Base-by-base conservation (phyloP, 2,113 vertebrate species). In the Oreochromis spilurus region DNA sequence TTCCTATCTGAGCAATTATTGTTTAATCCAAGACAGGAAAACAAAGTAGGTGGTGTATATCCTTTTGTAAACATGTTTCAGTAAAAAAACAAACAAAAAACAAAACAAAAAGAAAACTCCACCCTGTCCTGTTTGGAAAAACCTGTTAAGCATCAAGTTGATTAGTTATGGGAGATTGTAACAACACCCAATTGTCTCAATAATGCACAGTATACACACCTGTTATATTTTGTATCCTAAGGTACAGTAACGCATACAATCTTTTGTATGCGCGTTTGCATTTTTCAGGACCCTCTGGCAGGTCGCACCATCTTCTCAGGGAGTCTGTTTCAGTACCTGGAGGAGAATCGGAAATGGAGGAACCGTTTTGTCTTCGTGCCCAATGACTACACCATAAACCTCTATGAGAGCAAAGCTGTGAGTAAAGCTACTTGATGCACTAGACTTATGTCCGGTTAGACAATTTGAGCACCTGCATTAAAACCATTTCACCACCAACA, bases 281-380 rank as follows among this genome's bases (percentile, higher is more conserved):
- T 84, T 34, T 70, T 70, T 45, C 81, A 99, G 98, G 96, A 97
- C n/a, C 97, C 98, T 0, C 94, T 98, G 87, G 97, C 97, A 3
- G 97, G 97, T 83, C 96, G 96, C 0, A 95, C 96, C 92, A 98
- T 99, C 93, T 99, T 99, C 95, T 99, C 98, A 0, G 98, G 98
- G 50, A 97, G 96, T 92, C 95, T 99, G 67, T 99, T 98, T 91
- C 98, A 99, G 94, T 98, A 98, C 93, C 94, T 98, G 24, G 98
- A 99, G 83, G 98, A 99, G 93, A 99, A 95, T 90, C 97, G 97
- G 93, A 99, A 98, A 90, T 99, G 98, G 98, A 95, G 98, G 88
- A 98, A 97, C 90, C 97, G 98, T 36, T 99, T 97, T 87, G 97
- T 98, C 1, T 95, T 97, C 0, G 97, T 99, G 77, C 97, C 97